Percentiles rank a stretch among this genome's conserved stretches.
Evolutionary conservation across 2,888 invertebrate genomes (phyloP).

Genomic region (Drosophila gaucha): DNA sequence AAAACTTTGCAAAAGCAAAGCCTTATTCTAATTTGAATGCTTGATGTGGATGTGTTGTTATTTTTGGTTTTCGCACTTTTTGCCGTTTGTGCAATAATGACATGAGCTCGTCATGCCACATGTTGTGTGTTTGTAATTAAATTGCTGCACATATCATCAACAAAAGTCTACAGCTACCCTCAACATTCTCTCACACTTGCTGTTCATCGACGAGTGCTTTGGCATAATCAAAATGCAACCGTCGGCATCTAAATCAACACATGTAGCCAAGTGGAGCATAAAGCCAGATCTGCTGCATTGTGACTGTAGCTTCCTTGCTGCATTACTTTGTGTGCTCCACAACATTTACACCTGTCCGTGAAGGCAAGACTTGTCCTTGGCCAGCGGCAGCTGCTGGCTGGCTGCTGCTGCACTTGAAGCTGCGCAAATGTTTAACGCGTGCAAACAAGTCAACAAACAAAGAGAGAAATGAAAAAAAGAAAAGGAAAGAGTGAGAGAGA

Average conservation of each 20-base stretch:
- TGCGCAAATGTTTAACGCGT: constrained; percentile 65
- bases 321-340: constrained; percentile 63
- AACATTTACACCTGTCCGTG: constrained; percentile 73
- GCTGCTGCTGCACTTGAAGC: constrained; percentile 48
- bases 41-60: constrained; percentile 33
- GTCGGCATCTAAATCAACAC: constrained; percentile 63
- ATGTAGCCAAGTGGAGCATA: constrained; percentile 13
- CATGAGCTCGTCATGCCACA: constrained; percentile 55
- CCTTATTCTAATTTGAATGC: constrained; percentile 9
- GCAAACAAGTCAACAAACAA: constrained; percentile 52
- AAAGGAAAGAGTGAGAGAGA: background rate
- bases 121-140: constrained; percentile 77
- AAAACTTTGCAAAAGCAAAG: constrained; percentile 7
- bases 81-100: constrained; percentile 25
- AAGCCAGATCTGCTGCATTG: constrained; percentile 1
- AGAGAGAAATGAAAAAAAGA: constrained; percentile 5
- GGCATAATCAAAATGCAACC: constrained; percentile 70
- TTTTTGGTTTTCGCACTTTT: constrained; percentile 69
- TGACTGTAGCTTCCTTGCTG: constrained; percentile 6
- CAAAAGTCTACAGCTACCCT: constrained; percentile 33
- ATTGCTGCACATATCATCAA: constrained; percentile 63
- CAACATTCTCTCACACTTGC: constrained; percentile 18
- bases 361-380: constrained; percentile 69
- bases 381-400: constrained; percentile 25
- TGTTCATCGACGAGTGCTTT: constrained; percentile 52